Base-by-base conservation (phyloP, 2,113 vertebrate genomes). In the Raphicerus campestris region DNA sequence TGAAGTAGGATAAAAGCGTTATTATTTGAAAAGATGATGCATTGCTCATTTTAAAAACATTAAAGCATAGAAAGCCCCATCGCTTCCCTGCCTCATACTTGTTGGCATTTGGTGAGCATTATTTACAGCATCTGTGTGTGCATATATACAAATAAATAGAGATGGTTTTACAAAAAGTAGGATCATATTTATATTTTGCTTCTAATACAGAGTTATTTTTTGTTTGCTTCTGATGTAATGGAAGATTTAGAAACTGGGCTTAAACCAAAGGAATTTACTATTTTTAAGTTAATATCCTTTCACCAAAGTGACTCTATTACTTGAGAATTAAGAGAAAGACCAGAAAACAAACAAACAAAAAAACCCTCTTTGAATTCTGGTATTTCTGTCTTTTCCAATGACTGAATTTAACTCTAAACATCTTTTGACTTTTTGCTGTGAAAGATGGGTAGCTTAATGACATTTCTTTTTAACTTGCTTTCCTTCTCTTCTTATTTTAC, bases 1-100 rank as follows among this genome's bases (percentile, higher is more conserved):
- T 95, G 49, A 94, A 73, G 32, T 87, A 87, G 81, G 53, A 73
- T 75, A 42, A 75, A 55, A 14, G 14, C 19, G 94, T 95, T 51
- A 32, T 97, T 61, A 42, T 77, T 91, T 85, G 83, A 80, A 92
- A 96, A 95, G 91, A 78, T 89, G 39, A 80, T 85, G 51, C 28
- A 58, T 66, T 88, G 47, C 66, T 97, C 39, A 87, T 95, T 89
- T 89, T 56, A 75, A 82, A 89, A 92, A 80, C 58, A 83, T 78
- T 66, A 82, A 91, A 70, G 5, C 42, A 49, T 53, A 16, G 15
- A 14, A 45, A 88, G 7, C 14, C 15, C 24, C 6, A 1, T 81
- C 75, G 75, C 42, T 7, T 84, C 35, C 51, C 24, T 6, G 3
- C 7, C n/a, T 60, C 28, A 56, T 2, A 51, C 7, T 10, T 35